phyloP scores from a whole-genome alignment of 2,113 vertebrate species.

The Girardinichthys multiradiatus region DNA sequence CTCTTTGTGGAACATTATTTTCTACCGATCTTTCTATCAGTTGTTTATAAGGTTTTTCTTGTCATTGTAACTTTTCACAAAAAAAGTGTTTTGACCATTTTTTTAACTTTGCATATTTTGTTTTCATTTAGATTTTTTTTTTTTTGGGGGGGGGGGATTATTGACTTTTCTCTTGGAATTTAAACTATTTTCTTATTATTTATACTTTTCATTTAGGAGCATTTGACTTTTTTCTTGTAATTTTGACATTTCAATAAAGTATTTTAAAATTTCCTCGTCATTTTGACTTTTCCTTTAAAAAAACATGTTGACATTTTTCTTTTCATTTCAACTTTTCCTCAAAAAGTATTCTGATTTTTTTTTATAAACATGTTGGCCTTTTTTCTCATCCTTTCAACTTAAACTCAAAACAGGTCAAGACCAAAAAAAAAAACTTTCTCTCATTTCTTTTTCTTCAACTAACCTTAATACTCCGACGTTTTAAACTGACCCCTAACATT shows the following conservation, averaged over 20 bases:
- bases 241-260: too few species aligned
- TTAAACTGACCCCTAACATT: slow-evolving; percentile 37
- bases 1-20: too few species aligned
- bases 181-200: not conserved
- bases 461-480: not conserved
- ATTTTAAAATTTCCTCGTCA: too few species aligned
- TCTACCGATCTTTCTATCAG: not conserved
- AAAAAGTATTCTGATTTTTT: not conserved
- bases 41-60: not conserved
- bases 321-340: not conserved
- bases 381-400: too few species aligned
- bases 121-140: not conserved
- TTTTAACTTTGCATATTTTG: not conserved
- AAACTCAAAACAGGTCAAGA: not conserved
- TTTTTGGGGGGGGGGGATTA: too few species aligned
- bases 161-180: not conserved
- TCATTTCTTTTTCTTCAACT: not conserved
- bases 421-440: not conserved
- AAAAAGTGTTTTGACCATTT: too few species aligned
- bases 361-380: not conserved
- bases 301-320: not conserved
- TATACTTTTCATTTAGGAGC: not conserved
- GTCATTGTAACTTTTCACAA: not conserved
- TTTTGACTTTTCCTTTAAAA: not conserved
- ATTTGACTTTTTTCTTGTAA: not conserved